Percentiles rank a stretch among this genome's conserved stretches.
These are phyloP conservation scores for Anguilla megastoma DNA, from an alignment of 2,797 vertebrate species.

Conservation along the genomic window DNA sequence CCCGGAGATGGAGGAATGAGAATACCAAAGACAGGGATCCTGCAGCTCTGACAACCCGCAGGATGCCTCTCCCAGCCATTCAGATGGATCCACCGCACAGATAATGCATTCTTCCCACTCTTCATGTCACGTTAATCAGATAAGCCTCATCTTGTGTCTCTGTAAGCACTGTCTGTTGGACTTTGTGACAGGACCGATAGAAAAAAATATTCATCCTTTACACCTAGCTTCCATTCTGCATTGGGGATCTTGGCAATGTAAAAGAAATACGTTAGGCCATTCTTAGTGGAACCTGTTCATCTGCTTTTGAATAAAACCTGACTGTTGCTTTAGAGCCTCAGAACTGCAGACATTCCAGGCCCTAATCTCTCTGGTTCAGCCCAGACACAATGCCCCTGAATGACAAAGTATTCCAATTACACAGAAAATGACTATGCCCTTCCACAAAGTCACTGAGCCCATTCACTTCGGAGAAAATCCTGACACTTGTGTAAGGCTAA, in stretches of 20 bases:
- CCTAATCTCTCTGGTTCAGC: conserved; percentile 25
- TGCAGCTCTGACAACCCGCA: background rate
- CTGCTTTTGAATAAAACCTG: background rate
- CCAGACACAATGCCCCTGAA: conserved; percentile 41
- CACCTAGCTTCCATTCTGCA: background rate
- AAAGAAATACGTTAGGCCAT: background rate
- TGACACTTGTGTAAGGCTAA: background rate
- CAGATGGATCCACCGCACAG: conserved; percentile 17
- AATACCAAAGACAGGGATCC: conserved; percentile 11
- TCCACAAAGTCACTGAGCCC: conserved; percentile 49
- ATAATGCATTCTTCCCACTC: conserved; percentile 38
- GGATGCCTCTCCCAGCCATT: conserved; percentile 22
- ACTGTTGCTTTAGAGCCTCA: background rate
- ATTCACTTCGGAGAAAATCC: conserved; percentile 33
- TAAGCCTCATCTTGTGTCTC: conserved; percentile 24
- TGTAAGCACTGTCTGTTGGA: conserved; percentile 11
- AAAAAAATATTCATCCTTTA: background rate
- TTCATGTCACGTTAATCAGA: conserved; percentile 28
- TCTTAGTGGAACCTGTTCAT: background rate
- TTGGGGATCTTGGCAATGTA: background rate
- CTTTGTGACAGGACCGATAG: background rate
- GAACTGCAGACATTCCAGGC: background rate
- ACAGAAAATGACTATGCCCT: conserved; percentile 54
- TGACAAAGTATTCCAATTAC: conserved; percentile 51
- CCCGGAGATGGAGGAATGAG: background rate